Evolutionary conservation across 2,888 invertebrate species (phyloP).

Genomic region (Philaethria dido): DNA sequence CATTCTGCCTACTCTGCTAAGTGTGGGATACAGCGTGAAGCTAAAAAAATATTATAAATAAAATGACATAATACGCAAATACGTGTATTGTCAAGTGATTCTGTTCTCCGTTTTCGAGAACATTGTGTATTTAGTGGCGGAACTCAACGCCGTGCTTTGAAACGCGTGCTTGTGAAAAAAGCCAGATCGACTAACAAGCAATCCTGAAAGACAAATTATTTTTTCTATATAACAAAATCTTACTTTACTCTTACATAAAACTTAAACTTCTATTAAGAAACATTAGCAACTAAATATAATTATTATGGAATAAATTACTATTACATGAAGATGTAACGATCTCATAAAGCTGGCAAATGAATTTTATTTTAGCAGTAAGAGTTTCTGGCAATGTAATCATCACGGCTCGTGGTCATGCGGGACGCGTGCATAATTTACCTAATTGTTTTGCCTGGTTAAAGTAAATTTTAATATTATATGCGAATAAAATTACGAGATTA

Average conservation of each 20-base stretch:
- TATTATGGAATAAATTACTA: constrained; percentile 7
- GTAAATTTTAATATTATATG: constrained; percentile 16
- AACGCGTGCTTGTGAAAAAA: no score
- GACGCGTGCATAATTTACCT: constrained; percentile 36
- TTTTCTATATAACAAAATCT: neutral
- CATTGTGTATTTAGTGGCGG: no score
- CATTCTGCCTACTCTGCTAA: no score
- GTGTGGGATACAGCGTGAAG: no score
- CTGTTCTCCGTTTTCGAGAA: no score
- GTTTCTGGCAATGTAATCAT: constrained; percentile 40
- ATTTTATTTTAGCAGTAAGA: constrained; percentile 11
- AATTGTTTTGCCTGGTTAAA: constrained; percentile 34
- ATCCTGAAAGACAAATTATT: neutral
- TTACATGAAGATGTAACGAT: constrained; percentile 16
- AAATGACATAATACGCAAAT: no score
- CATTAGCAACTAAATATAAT: neutral
- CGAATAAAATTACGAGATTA: constrained; percentile 8
- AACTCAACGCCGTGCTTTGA: no score
- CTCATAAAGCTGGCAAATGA: constrained; percentile 12
- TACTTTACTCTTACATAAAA: neutral
- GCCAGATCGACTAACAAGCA: no score
- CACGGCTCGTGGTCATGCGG: constrained; percentile 41
- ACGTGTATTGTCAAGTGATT: no score
- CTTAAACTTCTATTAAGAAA: neutral
- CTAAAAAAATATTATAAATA: no score